Conservation (phyloP, 1,140 invertebrate species). For the Listronotus bonariensis region DNA sequence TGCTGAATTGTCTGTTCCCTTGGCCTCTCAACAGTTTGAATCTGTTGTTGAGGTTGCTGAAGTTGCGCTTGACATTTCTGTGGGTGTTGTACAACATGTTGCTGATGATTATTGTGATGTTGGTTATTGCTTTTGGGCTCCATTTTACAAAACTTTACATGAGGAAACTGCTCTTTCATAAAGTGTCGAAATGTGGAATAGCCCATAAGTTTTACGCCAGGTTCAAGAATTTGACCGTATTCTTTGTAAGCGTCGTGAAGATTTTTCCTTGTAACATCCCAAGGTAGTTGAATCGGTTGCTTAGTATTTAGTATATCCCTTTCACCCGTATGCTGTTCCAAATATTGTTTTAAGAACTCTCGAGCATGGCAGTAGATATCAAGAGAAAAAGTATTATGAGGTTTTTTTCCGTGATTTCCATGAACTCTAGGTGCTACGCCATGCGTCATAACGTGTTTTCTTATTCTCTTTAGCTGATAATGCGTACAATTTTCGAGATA, state of each 20-base stretch:
- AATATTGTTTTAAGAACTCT: conserved; percentile 73
- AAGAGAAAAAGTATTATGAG: conserved; percentile 79
- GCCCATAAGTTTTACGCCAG: conserved; percentile 73
- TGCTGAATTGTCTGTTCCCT: conserved; percentile 59
- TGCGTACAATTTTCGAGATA: conserved; percentile 81
- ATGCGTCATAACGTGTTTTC: conserved; percentile 78
- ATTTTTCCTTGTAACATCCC: conserved; percentile 73
- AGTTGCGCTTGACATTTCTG: conserved; percentile 60
- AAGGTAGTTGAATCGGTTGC: conserved; percentile 65
- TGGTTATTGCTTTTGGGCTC: conserved; percentile 62
- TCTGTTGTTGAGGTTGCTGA: conserved; percentile 58
- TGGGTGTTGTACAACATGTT: conserved; percentile 58
- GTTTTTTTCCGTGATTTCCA: conserved; percentile 78
- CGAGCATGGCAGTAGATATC: conserved; percentile 78
- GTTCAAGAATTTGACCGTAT: conserved; percentile 69
- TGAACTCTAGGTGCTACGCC: conserved; percentile 77
- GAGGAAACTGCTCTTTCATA: conserved; percentile 80
- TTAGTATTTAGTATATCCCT: conserved; percentile 58
- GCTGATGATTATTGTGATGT: conserved; percentile 59
- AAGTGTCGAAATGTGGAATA: conserved; percentile 80
- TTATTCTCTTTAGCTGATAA: conserved; percentile 77
- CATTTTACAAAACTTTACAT: conserved; percentile 73
- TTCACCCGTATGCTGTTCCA: conserved; percentile 64
- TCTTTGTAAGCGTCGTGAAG: conserved; percentile 74
- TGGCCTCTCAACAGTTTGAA: conserved; percentile 55